Evolutionary conservation across 2,113 vertebrate genomes (phyloP).

Genomic region (Elachura formosa): DNA sequence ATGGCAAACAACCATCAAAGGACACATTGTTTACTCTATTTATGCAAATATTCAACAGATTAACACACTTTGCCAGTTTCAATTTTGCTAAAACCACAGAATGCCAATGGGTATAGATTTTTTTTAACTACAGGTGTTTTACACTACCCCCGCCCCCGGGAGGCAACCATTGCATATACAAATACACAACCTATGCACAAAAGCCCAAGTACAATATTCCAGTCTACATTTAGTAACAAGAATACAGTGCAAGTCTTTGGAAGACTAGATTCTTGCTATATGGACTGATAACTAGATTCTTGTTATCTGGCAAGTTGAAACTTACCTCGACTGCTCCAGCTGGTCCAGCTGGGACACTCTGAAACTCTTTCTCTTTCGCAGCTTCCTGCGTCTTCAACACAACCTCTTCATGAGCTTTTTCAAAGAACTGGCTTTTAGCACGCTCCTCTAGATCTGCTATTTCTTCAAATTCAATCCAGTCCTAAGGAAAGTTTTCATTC

Average conservation of each 20-base stretch:
- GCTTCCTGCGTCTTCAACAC: constrained; percentile 94
- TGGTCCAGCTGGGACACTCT: constrained; percentile 90
- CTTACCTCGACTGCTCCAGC: constrained; percentile 90
- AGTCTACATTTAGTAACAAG: neutral
- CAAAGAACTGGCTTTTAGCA: constrained; percentile 96
- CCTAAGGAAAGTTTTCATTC: constrained; percentile 68
- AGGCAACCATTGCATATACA: neutral
- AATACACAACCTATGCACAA: neutral
- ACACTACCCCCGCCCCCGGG: neutral
- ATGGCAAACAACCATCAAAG: neutral
- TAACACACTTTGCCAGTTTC: neutral
- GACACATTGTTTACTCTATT: neutral
- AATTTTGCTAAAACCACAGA: neutral
- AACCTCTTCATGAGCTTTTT: constrained; percentile 96
- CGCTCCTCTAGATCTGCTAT: constrained; percentile 96
- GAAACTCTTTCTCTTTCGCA: constrained; percentile 92
- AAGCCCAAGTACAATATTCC: neutral
- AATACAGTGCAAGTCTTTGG: neutral
- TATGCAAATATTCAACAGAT: neutral
- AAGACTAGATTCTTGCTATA: neutral
- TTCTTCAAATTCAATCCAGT: constrained; percentile 99
- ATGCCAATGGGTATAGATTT: neutral
- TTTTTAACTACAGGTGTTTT: neutral
- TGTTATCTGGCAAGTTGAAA: neutral
- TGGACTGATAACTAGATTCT: neutral